Conservation (phyloP, 2,797 vertebrate genomes). For the Mastacembelus armatus region DNA sequence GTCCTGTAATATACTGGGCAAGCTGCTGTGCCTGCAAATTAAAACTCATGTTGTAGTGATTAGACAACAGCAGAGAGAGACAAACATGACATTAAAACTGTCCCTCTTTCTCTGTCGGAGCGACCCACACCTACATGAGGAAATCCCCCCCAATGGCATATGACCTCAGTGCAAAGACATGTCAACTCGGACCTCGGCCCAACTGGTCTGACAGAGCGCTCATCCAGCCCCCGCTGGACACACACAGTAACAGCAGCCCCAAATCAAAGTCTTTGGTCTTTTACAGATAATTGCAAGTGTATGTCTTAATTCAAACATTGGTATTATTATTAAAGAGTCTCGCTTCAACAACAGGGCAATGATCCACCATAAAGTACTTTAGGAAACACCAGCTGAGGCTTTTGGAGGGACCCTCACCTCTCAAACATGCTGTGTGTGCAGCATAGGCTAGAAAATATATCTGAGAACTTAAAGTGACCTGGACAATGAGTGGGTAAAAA, state of each 20-base stretch:
- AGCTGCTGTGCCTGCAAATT: no score
- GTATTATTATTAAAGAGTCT: no score
- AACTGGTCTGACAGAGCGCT: constrained; percentile 32
- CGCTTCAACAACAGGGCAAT: no score
- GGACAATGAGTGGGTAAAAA: no score
- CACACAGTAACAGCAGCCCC: constrained; percentile 9
- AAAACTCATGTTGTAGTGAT: no score
- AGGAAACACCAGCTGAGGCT: no score
- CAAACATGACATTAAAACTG: constrained; percentile 14
- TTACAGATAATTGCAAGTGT: neutral
- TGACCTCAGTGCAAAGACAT: constrained; percentile 80
- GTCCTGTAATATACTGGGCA: neutral
- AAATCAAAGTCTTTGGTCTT: neutral
- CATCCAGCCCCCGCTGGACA: constrained; percentile 52
- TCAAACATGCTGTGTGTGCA: no score
- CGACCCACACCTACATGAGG: constrained; percentile 79
- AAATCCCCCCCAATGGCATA: constrained; percentile 77
- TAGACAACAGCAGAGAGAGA: constrained; percentile 22
- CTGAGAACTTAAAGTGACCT: no score
- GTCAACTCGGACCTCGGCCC: constrained; percentile 61
- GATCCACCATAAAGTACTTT: no score
- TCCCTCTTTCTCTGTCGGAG: constrained; percentile 27
- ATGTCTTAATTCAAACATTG: neutral
- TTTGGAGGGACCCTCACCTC: no score
- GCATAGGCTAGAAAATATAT: no score